These are phyloP conservation scores for Aethina tumida DNA, from an alignment of 1,140 invertebrate species.

Conservation along the genomic window DNA sequence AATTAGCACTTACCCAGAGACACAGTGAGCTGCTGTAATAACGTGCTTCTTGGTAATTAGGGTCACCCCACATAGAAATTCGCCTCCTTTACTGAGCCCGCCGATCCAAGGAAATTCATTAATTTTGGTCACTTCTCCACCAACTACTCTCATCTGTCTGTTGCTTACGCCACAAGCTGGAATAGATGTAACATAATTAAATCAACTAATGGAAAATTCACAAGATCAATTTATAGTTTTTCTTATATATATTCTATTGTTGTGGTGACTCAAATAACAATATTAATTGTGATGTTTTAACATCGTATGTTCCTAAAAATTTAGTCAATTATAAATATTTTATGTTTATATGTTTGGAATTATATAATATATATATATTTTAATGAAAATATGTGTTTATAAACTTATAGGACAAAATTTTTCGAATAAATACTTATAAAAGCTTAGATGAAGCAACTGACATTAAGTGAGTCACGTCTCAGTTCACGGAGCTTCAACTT, in stretches of 20 bases:
- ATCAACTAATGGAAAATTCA: too few relatives aligned
- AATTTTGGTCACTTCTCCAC: conserved; percentile 53
- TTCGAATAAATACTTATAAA: too few relatives aligned
- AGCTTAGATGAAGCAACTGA: too few relatives aligned
- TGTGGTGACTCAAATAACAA: neutral
- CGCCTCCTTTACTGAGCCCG: conserved; percentile 50
- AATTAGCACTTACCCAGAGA: conserved; percentile 41
- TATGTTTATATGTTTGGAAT: neutral
- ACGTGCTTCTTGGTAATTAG: conserved; percentile 51
- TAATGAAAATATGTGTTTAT: too few relatives aligned
- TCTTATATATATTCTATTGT: neutral
- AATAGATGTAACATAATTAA: conserved; percentile 15
- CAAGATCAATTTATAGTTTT: too few relatives aligned
- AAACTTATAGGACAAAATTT: too few relatives aligned
- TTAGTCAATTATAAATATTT: neutral
- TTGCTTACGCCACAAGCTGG: conserved; percentile 59
- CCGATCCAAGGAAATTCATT: conserved; percentile 70
- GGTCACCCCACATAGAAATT: conserved; percentile 65
- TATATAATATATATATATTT: conserved; percentile 3
- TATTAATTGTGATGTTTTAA: neutral
- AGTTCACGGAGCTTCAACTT: too few relatives aligned
- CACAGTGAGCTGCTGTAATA: conserved; percentile 51
- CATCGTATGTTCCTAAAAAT: conserved; percentile 5
- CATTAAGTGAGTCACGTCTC: too few relatives aligned
- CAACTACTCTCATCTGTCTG: conserved; percentile 57